Evolutionary conservation across 1,140 invertebrate species (phyloP).

Genomic region (Drosophila mauritiana): DNA sequence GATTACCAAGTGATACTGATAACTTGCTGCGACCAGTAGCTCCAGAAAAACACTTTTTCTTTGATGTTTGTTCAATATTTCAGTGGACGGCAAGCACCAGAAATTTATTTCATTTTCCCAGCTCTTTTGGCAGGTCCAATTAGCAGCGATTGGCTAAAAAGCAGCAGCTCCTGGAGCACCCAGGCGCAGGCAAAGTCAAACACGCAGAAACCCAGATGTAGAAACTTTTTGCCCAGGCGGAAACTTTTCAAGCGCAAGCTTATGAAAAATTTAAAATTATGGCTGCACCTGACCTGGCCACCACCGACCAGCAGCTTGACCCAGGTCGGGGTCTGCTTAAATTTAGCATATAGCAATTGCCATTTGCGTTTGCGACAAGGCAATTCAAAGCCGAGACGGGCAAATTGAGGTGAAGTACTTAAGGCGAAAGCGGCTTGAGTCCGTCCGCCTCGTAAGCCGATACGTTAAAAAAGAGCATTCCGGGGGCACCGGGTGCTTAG

Average conservation of each 20-base stretch:
- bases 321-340: slow-evolving; percentile 12
- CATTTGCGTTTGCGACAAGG: slow-evolving; percentile 1
- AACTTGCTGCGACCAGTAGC: neutral
- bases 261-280: slow-evolving; percentile 65
- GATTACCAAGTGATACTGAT: neutral
- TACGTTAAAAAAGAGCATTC: neutral
- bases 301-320: neutral
- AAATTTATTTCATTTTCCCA: slow-evolving; percentile 21
- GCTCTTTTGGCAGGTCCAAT: slow-evolving; percentile 19
- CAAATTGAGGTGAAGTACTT: slow-evolving; percentile 67
- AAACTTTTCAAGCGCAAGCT: slow-evolving; percentile 46
- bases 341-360: slow-evolving; percentile 26
- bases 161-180: neutral
- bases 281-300: neutral
- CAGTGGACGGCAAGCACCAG: slow-evolving; percentile 1
- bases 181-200: slow-evolving; percentile 19
- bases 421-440: slow-evolving; percentile 58
- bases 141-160: slow-evolving; percentile 14
- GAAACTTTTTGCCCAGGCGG: neutral
- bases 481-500: neutral
- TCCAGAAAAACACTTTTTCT: neutral
- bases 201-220: neutral
- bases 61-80: slow-evolving; percentile 4
- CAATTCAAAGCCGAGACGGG: slow-evolving; percentile 7
- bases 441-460: slow-evolving; percentile 29